phyloP scores from a whole-genome alignment of 2,113 vertebrate genomes.

The Camarhynchus parvulus region DNA sequence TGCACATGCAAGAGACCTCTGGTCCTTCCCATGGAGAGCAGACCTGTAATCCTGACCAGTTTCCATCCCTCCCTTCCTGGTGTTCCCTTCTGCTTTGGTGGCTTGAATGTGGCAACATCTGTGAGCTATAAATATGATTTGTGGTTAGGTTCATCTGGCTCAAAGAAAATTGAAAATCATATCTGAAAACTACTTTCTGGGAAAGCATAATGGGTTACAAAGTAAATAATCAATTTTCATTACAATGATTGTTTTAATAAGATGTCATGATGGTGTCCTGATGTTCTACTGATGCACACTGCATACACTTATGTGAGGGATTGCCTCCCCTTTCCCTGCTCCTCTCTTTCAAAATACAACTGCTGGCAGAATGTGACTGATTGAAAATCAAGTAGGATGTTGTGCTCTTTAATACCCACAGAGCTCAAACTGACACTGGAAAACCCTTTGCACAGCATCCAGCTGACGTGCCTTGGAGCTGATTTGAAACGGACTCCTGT shows the following conservation, averaged over 20 bases:
- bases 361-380: not conserved
- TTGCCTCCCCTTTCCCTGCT: not conserved
- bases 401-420: not conserved
- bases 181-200: not conserved
- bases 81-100: not conserved
- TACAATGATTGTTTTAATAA: constrained; percentile 26
- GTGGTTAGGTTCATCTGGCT: not conserved
- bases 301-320: not conserved
- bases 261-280: not conserved
- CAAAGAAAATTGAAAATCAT: constrained; percentile 10
- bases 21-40: not conserved
- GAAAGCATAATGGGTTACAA: constrained; percentile 20
- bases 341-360: not conserved
- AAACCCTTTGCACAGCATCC: not conserved
- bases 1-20: not conserved
- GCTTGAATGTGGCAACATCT: not conserved
- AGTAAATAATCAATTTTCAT: constrained; percentile 36
- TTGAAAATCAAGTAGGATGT: not conserved
- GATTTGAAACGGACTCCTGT: not conserved
- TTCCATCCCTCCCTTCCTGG: not conserved
- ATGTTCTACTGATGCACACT: not conserved
- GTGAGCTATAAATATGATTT: not conserved
- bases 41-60: not conserved
- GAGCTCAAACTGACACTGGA: not conserved
- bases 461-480: not conserved